Evolutionary conservation across 2,797 vertebrate species (phyloP).

Genomic region (Sebastes alutus): DNA sequence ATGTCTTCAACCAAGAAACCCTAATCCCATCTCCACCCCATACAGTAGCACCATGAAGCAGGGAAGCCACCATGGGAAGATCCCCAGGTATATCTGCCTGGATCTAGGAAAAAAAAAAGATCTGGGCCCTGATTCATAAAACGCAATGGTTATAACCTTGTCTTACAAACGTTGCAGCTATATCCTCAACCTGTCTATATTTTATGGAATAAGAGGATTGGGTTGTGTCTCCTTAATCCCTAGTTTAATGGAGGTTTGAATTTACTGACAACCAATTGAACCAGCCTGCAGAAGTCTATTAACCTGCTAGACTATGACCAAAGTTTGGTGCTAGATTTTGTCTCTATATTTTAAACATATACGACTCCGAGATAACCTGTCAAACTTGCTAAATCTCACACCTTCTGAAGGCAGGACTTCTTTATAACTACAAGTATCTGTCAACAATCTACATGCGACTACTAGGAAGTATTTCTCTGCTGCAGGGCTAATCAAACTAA

Average conservation of each 20-base stretch:
- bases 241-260: neutral
- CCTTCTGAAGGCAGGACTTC: neutral
- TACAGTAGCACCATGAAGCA: neutral
- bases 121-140: neutral
- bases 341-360: neutral
- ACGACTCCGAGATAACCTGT: neutral
- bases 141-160: neutral
- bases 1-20: slow-evolving; percentile 20
- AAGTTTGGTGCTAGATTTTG: slow-evolving; percentile 5
- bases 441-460: neutral
- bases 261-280: neutral
- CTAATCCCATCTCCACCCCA: neutral
- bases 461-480: neutral
- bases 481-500: neutral
- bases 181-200: neutral
- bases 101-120: neutral
- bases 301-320: neutral
- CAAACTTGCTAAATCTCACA: neutral
- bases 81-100: neutral
- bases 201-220: neutral
- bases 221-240: neutral
- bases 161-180: neutral
- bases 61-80: neutral
- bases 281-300: neutral
- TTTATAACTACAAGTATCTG: neutral